Evolutionary conservation across 2,113 vertebrate genomes (phyloP).

Genomic region (Hylia prasina): DNA sequence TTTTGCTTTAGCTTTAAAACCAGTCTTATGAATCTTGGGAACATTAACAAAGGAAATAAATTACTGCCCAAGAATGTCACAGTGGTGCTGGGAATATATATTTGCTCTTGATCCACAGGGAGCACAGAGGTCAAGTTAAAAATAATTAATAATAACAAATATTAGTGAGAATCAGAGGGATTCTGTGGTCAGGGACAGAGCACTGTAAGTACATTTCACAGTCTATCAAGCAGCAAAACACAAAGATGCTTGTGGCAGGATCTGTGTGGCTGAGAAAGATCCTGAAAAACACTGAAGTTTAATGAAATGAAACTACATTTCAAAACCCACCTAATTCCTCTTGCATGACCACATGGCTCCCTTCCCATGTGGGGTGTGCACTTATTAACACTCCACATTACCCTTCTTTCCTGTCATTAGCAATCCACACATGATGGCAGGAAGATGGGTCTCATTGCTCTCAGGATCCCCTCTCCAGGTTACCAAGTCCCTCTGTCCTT

Average conservation of each 20-base stretch:
- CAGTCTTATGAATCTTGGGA: background rate
- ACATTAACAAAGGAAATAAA: background rate
- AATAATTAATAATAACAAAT: background rate
- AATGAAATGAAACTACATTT: background rate
- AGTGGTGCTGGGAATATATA: background rate
- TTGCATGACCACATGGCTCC: background rate
- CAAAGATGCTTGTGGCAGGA: background rate
- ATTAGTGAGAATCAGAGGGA: background rate
- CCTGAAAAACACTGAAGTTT: background rate
- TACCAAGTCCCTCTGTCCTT: background rate
- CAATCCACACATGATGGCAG: background rate
- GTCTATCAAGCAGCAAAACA: constrained; percentile 29
- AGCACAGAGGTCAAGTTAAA: background rate
- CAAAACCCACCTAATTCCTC: background rate
- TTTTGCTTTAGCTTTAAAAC: background rate
- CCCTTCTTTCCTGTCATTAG: background rate
- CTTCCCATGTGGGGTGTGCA: accelerated
- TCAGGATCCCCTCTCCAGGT: background rate
- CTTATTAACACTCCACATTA: background rate
- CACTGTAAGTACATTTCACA: constrained; percentile 21
- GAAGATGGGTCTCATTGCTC: background rate
- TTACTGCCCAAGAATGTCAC: background rate
- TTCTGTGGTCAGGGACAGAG: background rate
- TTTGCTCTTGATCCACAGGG: background rate
- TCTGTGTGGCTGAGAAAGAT: background rate